phyloP scores from a whole-genome alignment of 2,113 vertebrate genomes.

The Datnioides undecimradiatus region DNA sequence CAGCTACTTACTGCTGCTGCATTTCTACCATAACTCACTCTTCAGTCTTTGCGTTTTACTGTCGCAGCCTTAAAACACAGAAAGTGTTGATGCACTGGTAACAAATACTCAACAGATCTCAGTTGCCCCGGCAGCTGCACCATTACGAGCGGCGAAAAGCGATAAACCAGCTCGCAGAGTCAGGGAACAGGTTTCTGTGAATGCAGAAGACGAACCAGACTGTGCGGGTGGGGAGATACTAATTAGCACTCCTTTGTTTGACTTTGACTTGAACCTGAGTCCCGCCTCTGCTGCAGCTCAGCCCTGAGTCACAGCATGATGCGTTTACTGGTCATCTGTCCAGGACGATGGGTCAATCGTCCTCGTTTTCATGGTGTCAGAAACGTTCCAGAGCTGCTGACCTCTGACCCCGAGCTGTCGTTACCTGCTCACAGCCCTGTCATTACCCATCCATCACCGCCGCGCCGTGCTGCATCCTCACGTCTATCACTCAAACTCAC shows the following conservation, averaged over 20 bases:
- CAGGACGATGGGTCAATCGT: slow-evolving; percentile 30
- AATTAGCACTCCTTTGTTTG: background rate
- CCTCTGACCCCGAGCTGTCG: slow-evolving; percentile 46
- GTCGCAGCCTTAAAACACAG: background rate
- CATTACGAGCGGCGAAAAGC: background rate
- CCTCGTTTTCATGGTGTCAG: slow-evolving; percentile 36
- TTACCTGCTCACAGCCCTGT: slow-evolving; percentile 16
- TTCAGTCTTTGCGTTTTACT: no score
- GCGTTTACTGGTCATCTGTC: slow-evolving; percentile 8
- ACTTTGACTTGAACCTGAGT: slow-evolving; percentile 14
- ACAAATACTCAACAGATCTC: background rate
- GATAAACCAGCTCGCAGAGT: background rate
- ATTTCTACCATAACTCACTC: no score
- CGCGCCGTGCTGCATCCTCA: background rate
- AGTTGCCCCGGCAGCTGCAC: background rate
- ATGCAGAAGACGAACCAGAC: no score
- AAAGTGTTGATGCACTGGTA: background rate
- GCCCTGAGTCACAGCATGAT: background rate
- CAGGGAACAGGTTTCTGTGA: background rate
- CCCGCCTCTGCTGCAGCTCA: background rate
- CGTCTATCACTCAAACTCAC: slow-evolving; percentile 53
- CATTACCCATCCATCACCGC: slow-evolving; percentile 51
- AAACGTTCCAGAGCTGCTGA: slow-evolving; percentile 33
- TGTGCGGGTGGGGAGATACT: no score
- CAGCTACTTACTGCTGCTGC: no score